phyloP scores from a whole-genome alignment of 2,797 vertebrate species.

The Pangasius macronema region DNA sequence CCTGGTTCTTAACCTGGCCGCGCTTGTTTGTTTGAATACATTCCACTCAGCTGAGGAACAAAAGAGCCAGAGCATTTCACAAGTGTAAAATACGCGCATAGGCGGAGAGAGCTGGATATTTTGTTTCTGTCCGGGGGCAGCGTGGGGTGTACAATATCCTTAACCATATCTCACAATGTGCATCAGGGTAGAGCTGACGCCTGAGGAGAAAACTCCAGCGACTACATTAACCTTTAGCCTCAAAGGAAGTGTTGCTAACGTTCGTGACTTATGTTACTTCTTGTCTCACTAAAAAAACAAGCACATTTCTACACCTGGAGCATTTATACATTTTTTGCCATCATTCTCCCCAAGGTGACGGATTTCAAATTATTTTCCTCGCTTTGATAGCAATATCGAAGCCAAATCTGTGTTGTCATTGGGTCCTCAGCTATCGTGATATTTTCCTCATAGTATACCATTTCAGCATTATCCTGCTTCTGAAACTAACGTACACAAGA shows the following conservation, averaged over 20 bases:
- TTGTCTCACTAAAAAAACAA: neutral
- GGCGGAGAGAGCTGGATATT: neutral
- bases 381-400: neutral
- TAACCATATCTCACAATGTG: neutral
- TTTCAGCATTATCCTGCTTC: neutral
- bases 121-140: neutral
- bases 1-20: neutral
- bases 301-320: neutral
- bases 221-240: neutral
- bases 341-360: too few species aligned
- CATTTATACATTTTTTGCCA: neutral
- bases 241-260: neutral
- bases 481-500: neutral
- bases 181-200: neutral
- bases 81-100: neutral
- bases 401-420: neutral
- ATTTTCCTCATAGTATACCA: too few species aligned
- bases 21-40: slow-evolving; percentile 39
- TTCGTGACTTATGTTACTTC: too few species aligned
- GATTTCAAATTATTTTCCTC: too few species aligned
- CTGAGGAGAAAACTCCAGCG: neutral
- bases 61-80: neutral
- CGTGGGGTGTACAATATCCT: neutral
- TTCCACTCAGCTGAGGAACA: slow-evolving; percentile 30
- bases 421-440: neutral